Conservation (phyloP, 2,888 invertebrate species). For the Serrognathus titanus region DNA sequence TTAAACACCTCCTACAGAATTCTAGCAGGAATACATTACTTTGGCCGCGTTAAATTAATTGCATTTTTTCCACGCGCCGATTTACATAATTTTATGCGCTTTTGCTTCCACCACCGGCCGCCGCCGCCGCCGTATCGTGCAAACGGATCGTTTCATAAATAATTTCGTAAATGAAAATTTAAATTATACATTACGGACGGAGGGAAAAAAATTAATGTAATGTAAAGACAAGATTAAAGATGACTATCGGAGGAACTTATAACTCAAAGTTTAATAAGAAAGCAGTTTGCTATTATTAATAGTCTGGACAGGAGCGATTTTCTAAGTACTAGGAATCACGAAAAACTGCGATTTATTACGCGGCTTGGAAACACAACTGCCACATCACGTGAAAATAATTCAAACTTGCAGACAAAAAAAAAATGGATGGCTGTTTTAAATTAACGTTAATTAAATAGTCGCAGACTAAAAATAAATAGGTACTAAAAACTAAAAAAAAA, state of each 20-base stretch:
- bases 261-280: slow-evolving; percentile 50
- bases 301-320: slow-evolving; percentile 37
- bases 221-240: slow-evolving; percentile 49
- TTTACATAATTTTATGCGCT: slow-evolving; percentile 10
- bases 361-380: slow-evolving; percentile 8
- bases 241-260: slow-evolving; percentile 46
- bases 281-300: slow-evolving; percentile 47
- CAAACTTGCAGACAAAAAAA: too few relatives aligned
- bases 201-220: slow-evolving; percentile 40
- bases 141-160: slow-evolving; percentile 41
- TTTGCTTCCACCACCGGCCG: slow-evolving; percentile 4
- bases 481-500: too few relatives aligned
- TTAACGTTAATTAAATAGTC: too few relatives aligned
- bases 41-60: slow-evolving; percentile 17
- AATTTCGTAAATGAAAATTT: slow-evolving; percentile 47
- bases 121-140: slow-evolving; percentile 34
- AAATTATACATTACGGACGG: slow-evolving; percentile 40
- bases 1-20: slow-evolving; percentile 32
- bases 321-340: slow-evolving; percentile 43
- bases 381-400: neutral
- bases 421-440: too few relatives aligned
- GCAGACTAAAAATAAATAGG: too few relatives aligned
- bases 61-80: slow-evolving; percentile 8
- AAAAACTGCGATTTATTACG: slow-evolving; percentile 40
- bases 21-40: slow-evolving; percentile 12